Evolutionary conservation across 2,888 invertebrate species (phyloP), one percentile per base, ranked within the genome.

Genomic region (Oligia strigilis): DNA sequence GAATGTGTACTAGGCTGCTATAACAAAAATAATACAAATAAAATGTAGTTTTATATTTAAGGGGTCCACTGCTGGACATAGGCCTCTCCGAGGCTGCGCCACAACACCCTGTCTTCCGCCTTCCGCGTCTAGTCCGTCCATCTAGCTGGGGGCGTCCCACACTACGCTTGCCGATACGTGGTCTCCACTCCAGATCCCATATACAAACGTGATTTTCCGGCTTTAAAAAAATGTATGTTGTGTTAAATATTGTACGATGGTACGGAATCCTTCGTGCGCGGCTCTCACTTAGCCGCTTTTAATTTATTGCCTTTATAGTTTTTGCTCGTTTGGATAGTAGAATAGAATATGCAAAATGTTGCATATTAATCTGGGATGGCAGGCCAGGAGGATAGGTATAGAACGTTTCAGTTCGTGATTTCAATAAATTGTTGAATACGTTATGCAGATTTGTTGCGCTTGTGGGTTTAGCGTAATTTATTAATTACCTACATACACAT

Each of bases 311-410:
- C 23, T 19, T 40, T 19, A 46, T 3, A 60, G 75, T 69, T 84
- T 79, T 85, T 75, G 70, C 67, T 77, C 74, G 58, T 78, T 75
- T 82, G 49, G 6, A n/a, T 1, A 13, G 0, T 23, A 49, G 65
- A 62, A 79, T 83, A 77, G 73, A 78, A 65, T 78, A 76, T 67
- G 64, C 79, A 84, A 76, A 87, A 74, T 77, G 1, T 65, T 78
- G 70, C 70, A 76, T 87, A 78, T 83, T 78, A 66, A 73, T 82
- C 43, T 14, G 19, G 13, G 11, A 40, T 81, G 52, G 52, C n/a
- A 4, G 29, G 29, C 29, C 29, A 29, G 13, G 40, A 4, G 40
- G 64, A 46, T 71, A n/a, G n/a, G n/a, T n/a, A 71, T 74, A 67
- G 49, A 52, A 70, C 64, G 13, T 52, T 80, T 71, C 23, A 67